Evolutionary conservation across 2,113 vertebrate species (phyloP), one percentile per base, ranked within the genome.

Genomic region (Datnioides undecimradiatus): DNA sequence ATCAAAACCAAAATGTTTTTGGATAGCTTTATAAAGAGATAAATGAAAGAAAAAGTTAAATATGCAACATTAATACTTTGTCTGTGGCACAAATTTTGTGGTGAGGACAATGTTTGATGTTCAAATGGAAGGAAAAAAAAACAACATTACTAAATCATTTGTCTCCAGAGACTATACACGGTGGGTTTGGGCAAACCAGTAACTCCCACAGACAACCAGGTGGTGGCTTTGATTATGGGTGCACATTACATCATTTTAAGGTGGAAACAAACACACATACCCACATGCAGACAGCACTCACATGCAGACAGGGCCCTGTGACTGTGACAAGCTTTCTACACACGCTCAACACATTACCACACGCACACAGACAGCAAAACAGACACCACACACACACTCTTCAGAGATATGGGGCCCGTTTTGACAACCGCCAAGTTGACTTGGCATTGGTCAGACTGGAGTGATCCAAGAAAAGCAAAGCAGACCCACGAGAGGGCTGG

Each of bases 351-450:
- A 83, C 76, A 49, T 82, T 82, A 76, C 79, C 83, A 74, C 82
- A 87, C 25, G 9, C 74, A 84, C 38, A 58, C 73, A 87, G 76
- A 60, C 74, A 67, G 77, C n/a, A 69, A 72, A 46, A 46, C 78
- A 49, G 62, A 76, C 72, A 72, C 65, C 65, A 43, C 66, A 25
- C 54, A 68, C 76, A 57, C 85, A 55, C 82, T 82, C 84, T 94
- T 95, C 94, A 93, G 95, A 96, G 96, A 96, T 95, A 97, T 94
- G 95, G 95, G 96, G 94, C 95, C 95, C 92, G 84, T 95, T 96
- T 94, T 96, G 96, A 97, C 96, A 96, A 96, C 95, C 96, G 94
- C 95, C 95, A 96, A 97, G 96, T 96, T 96, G 95, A 96, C 96
- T 97, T 97, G 97, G 97, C 97, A 96, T 95, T 93, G 95, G 94